Conservation (phyloP, 2,113 vertebrate species). For the Laticauda colubrina region DNA sequence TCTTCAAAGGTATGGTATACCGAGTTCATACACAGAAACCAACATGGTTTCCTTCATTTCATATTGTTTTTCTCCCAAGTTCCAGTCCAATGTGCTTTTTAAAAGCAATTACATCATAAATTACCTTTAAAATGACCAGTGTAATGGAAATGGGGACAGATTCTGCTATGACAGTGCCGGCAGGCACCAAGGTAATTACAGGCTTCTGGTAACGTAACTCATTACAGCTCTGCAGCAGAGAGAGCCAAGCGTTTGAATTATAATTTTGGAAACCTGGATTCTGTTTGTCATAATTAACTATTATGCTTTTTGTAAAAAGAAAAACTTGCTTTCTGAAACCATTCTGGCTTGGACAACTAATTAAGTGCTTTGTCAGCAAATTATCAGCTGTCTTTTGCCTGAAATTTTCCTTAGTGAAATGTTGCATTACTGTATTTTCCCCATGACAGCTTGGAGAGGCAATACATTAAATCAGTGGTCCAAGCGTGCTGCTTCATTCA, state of each 20-base stretch:
- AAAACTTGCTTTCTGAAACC: slow-evolving; percentile 65
- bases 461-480: neutral
- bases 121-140: slow-evolving; percentile 58
- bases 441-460: neutral
- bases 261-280: slow-evolving; percentile 78
- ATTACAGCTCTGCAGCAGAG: slow-evolving; percentile 64
- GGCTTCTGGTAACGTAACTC: slow-evolving; percentile 68
- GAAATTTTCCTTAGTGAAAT: slow-evolving; percentile 34
- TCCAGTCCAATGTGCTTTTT: slow-evolving; percentile 59
- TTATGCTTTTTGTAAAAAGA: slow-evolving; percentile 68
- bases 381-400: slow-evolving; percentile 57
- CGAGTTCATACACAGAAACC: neutral
- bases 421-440: slow-evolving; percentile 30
- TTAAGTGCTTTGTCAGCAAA: slow-evolving; percentile 51
- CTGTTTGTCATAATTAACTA: slow-evolving; percentile 78
- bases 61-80: slow-evolving; percentile 44
- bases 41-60: neutral
- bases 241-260: slow-evolving; percentile 71
- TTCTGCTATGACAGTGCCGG: slow-evolving; percentile 60
- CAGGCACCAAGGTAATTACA: slow-evolving; percentile 72
- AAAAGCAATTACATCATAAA: slow-evolving; percentile 48
- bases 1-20: neutral
- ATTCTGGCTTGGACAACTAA: slow-evolving; percentile 61
- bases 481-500: neutral
- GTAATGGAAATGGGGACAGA: slow-evolving; percentile 69